These are phyloP conservation scores for Gastracanthus pulcherrimus DNA, from an alignment of 2,888 invertebrate genomes.

Conservation along the genomic window DNA sequence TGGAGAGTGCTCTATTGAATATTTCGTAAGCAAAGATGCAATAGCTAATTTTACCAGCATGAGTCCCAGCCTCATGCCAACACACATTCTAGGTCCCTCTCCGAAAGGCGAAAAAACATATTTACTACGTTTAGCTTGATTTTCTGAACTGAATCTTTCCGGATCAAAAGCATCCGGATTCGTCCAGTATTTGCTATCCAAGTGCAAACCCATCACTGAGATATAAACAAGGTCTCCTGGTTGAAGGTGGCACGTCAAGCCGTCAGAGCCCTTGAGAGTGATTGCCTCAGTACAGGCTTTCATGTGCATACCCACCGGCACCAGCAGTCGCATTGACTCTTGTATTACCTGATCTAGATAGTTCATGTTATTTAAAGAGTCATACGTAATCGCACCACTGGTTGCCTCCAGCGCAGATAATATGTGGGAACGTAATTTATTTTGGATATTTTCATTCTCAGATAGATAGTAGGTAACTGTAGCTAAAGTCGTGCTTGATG, in stretches of 20 bases:
- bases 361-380: conserved; percentile 78
- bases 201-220: conserved; percentile 58
- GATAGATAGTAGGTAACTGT: conserved; percentile 78
- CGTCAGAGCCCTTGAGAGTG: conserved; percentile 66
- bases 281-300: conserved; percentile 63
- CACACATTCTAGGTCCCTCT: conserved; percentile 69
- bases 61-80: conserved; percentile 66
- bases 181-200: conserved; percentile 63
- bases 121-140: conserved; percentile 59
- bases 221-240: conserved; percentile 62
- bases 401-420: conserved; percentile 67
- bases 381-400: conserved; percentile 76
- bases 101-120: conserved; percentile 67
- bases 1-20: conserved; percentile 61
- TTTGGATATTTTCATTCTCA: conserved; percentile 76
- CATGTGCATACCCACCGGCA: conserved; percentile 41
- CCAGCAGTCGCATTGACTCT: conserved; percentile 64
- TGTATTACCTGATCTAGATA: conserved; percentile 79
- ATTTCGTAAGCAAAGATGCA: conserved; percentile 59
- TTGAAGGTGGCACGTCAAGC: conserved; percentile 59
- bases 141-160: conserved; percentile 64
- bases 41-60: conserved; percentile 64
- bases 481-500: conserved; percentile 78
- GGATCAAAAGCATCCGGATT: conserved; percentile 66
- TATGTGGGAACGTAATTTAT: conserved; percentile 78